Base-by-base conservation (phyloP, 1,140 invertebrate species). In the Gonioctena quinquepunctata region DNA sequence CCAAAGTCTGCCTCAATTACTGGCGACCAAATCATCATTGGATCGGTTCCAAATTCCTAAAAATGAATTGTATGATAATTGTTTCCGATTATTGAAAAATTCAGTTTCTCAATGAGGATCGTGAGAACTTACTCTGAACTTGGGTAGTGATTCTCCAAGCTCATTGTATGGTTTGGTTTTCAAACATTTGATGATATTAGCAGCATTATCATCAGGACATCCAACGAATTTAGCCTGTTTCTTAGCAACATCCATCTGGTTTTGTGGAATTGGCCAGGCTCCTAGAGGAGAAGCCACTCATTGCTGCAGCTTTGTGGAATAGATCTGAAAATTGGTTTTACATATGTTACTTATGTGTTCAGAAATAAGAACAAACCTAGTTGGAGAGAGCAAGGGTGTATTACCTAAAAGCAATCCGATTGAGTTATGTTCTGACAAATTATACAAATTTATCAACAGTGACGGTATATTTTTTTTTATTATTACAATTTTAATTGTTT, bases 1-100 rank as follows among this genome's bases (percentile, higher is more conserved):
- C 89, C 90, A 71, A 89, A 87, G 76, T 91, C 88, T 0, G 86
- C 86, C 79, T 93, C 92, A 3, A 93, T 84, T 1, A 92, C 89
- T 1, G 91, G 90, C 18, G 80, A 77, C 89, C 90, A 93, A 1
- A 89, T 61, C 0, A 89, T 77, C 11, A 89, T 70, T 1, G 91
- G 90, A 80, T 91, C 86, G 11, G 74, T 79, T 13, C 84, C 77
- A 76, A 87, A 87, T 76, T 88, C 85, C 88, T 89, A 63, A 6
- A 75, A 77, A 16, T 23, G 28, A 54, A 11, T 42, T n/a, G 33
- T n/a, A n/a, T n/a, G n/a, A n/a, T n/a, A n/a, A n/a, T n/a, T n/a
- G n/a, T n/a, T n/a, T n/a, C n/a, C n/a, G n/a, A n/a, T n/a, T n/a
- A n/a, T n/a, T n/a, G n/a, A n/a, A n/a, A n/a, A n/a, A n/a, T n/a